Evolutionary conservation across 2,113 vertebrate species (phyloP).

Genomic region (Acanthisitta chloris): DNA sequence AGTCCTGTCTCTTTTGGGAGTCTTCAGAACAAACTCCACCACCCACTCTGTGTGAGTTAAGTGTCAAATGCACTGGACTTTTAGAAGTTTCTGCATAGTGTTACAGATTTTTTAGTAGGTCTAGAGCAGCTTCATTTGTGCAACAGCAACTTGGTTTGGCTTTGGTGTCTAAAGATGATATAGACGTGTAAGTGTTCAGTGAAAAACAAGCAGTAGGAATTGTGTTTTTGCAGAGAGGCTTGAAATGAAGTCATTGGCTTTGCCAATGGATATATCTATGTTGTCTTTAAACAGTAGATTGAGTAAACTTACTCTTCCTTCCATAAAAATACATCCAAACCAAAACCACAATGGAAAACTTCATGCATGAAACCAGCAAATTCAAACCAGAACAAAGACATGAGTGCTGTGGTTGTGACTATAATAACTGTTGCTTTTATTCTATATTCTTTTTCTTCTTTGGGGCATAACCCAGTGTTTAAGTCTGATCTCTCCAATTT

Average conservation of each 20-base stretch:
- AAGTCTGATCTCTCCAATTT: neutral
- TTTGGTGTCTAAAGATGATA: neutral
- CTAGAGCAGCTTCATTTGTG: neutral
- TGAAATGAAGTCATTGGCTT: neutral
- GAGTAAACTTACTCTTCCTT: neutral
- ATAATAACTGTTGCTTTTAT: neutral
- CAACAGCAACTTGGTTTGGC: neutral
- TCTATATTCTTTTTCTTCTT: neutral
- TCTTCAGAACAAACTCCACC: neutral
- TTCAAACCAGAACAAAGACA: neutral
- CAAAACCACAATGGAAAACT: neutral
- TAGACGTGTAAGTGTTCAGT: rapidly evolving
- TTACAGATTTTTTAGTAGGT: neutral
- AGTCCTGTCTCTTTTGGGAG: neutral
- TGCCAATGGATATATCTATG: neutral
- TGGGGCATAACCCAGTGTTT: neutral
- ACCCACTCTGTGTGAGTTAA: neutral
- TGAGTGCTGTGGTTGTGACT: neutral
- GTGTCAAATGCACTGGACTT: neutral
- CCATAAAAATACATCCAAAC: neutral
- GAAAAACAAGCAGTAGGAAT: neutral
- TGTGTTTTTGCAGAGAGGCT: neutral
- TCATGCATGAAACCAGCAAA: neutral
- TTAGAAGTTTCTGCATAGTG: neutral
- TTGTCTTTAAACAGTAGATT: neutral